Conservation (phyloP, 2,888 invertebrate genomes). For the Drepanosiphum platanoidis region DNA sequence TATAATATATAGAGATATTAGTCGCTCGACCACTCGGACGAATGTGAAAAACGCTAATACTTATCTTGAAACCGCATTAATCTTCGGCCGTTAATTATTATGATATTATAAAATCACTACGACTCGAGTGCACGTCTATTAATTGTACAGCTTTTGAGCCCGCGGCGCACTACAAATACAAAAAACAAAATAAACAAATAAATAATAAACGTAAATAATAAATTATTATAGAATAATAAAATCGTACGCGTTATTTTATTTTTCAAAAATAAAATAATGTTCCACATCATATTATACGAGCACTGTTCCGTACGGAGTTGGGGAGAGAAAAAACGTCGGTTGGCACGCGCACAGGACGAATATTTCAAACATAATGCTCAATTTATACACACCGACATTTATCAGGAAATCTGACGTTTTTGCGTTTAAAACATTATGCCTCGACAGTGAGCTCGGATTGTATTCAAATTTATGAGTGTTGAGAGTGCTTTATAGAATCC, state of each 20-base stretch:
- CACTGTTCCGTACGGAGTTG: not conserved
- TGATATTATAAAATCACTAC: not conserved
- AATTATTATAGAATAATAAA: not conserved
- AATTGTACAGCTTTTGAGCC: not conserved
- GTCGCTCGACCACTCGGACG: not conserved
- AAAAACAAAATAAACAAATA: too few relatives aligned
- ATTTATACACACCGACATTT: constrained; percentile 27
- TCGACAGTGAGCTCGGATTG: constrained; percentile 24
- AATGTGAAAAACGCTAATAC: not conserved
- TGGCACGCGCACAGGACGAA: constrained; percentile 34
- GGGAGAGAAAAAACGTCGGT: not conserved
- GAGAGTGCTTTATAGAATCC: constrained; percentile 29
- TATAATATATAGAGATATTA: too few relatives aligned
- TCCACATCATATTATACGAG: not conserved
- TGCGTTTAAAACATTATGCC: constrained; percentile 20
- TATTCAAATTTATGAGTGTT: constrained; percentile 33
- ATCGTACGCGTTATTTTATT: not conserved
- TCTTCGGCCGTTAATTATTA: too few relatives aligned
- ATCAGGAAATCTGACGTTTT: constrained; percentile 36
- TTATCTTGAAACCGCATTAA: too few relatives aligned
- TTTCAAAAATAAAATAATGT: not conserved
- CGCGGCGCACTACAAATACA: not conserved
- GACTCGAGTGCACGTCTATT: not conserved
- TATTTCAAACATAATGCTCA: constrained; percentile 34
- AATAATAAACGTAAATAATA: not conserved